Evolutionary conservation across 2,888 invertebrate genomes (phyloP).

Genomic region (Bombyx huttoni): DNA sequence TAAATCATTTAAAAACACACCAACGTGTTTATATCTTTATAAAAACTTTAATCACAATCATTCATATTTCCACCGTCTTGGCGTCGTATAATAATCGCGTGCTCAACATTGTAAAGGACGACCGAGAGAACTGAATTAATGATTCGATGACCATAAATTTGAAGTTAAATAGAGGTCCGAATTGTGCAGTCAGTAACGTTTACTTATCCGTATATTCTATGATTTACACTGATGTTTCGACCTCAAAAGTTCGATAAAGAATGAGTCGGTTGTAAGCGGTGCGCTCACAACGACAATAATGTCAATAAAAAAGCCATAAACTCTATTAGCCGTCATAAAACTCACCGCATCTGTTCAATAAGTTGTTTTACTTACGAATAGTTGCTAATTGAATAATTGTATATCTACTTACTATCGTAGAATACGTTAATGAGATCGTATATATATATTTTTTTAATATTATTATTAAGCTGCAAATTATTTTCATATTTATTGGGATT

Average conservation of each 20-base stretch:
- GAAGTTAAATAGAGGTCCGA: conserved; percentile 20
- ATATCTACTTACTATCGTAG: neutral
- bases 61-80: neutral
- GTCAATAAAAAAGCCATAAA: conserved; percentile 72
- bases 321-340: conserved; percentile 68
- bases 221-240: conserved; percentile 64
- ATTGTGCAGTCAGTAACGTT: conserved; percentile 22
- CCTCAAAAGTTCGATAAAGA: conserved; percentile 67
- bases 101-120: conserved; percentile 3
- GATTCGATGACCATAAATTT: conserved; percentile 31
- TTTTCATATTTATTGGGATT: neutral
- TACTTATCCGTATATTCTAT: conserved; percentile 45
- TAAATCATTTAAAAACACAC: conserved; percentile 22
- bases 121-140: conserved; percentile 15
- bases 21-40: neutral
- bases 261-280: conserved; percentile 64
- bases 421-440: neutral
- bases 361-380: conserved; percentile 59
- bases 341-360: conserved; percentile 65
- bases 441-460: conserved; percentile 2
- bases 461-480: neutral
- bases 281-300: conserved; percentile 67
- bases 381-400: conserved; percentile 49
- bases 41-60: neutral
- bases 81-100: neutral